A percentile compares a stretch with the other conserved stretches of the same genome.
phyloP scores from a whole-genome alignment of 2,113 vertebrate genomes.

The Bambusicola thoracicus region DNA sequence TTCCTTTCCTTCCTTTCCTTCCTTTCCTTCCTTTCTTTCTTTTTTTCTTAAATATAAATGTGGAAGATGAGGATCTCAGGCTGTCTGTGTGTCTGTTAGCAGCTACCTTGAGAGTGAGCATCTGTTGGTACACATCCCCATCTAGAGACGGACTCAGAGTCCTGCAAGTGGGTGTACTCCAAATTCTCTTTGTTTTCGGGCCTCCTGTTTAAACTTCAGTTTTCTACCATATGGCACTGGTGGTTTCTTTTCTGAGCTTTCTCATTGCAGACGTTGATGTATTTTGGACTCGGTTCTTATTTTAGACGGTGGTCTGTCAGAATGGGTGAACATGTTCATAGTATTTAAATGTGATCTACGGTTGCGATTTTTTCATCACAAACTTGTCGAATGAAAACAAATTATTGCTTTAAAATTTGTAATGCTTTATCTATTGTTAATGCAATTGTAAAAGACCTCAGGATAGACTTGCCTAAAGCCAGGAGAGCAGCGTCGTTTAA shows the following conservation, averaged over 20 bases:
- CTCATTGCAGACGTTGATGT: background rate
- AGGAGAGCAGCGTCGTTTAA: background rate
- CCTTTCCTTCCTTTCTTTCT: too few species aligned
- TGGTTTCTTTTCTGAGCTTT: background rate
- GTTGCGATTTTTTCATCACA: background rate
- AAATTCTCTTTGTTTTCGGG: background rate
- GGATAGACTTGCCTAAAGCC: background rate
- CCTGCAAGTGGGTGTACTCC: background rate
- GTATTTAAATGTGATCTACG: background rate
- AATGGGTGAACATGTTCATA: background rate
- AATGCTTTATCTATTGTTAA: background rate
- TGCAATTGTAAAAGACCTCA: background rate
- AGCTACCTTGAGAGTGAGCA: background rate
- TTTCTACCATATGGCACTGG: too few species aligned
- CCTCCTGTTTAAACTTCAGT: background rate
- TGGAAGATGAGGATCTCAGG: background rate
- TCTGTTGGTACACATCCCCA: background rate
- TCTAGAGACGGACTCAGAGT: background rate
- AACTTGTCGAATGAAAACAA: background rate
- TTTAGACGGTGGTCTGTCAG: background rate
- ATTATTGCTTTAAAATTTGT: background rate
- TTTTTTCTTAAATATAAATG: background rate
- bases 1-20: too few species aligned
- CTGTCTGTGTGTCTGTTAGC: background rate
- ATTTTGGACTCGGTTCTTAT: background rate